Base-by-base conservation (phyloP, 2,888 invertebrate genomes). In the Drosophila atripex region DNA sequence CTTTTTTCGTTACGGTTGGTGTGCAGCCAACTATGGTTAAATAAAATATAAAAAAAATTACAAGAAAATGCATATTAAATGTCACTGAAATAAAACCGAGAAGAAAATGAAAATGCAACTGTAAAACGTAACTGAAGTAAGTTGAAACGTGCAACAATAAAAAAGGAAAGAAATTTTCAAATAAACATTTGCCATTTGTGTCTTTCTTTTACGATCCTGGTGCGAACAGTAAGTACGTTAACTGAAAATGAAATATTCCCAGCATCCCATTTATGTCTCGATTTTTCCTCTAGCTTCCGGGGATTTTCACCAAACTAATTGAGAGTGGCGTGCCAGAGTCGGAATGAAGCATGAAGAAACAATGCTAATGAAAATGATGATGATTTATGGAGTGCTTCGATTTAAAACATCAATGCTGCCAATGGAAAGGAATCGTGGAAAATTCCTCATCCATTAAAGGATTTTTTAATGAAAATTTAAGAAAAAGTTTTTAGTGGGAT, bases 101-200 rank as follows among this genome's bases (percentile, higher is more conserved):
- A 68, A 43, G 66, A 60, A 60, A 35, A 55, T 58, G 32, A 65
- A 55, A 65, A 57, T 38, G 14, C 61, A 82, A 70, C 66, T 77
- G 80, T 80, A 71, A 58, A 71, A 61, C 50, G 65, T 72, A 73
- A 73, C 75, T 78, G 77, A 85, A 71, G 75, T 72, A 80, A 73
- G 80, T 86, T 77, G 78, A 86, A 80, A 80, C 87, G 80, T 71
- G 84, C 86, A 80, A 80, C 80, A 80, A 80, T 80, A 80, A 86
- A 79, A 79, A 61, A 25, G 39, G 35, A 51, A 55, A 54, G 68
- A 59, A 59, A 51, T 86, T 84, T 80, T 80, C 77, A 78, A 77
- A 83, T 84, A 68, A 80, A 76, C 59, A 71, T 53, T 25, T 35
- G 6, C 32, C 39, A 38, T 35, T 45, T 63, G 55, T 56, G 9